Conservation (phyloP, 1,140 invertebrate species). For the Chymomyza costata region DNA sequence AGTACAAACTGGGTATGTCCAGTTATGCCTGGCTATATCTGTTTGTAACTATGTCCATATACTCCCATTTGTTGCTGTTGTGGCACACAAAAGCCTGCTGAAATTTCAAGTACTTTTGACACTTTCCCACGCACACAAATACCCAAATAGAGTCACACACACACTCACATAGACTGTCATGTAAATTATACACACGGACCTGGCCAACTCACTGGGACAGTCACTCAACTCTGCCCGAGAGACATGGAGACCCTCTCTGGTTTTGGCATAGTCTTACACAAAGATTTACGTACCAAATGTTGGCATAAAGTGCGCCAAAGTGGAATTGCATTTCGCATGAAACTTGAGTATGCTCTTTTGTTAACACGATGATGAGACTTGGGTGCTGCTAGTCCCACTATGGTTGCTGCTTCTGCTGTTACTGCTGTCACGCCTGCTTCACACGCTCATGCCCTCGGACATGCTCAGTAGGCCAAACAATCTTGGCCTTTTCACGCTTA, state of each 20-base stretch:
- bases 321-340: constrained; percentile 73
- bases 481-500: constrained; percentile 29
- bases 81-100: constrained; percentile 53
- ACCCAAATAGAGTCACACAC: background rate
- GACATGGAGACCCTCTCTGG: constrained; percentile 23
- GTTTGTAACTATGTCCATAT: constrained; percentile 13
- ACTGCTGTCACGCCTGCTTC: constrained; percentile 22
- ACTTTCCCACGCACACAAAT: constrained; percentile 39
- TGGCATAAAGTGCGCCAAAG: constrained; percentile 70
- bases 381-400: constrained; percentile 4
- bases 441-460: constrained; percentile 10
- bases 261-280: constrained; percentile 70
- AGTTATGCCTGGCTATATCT: constrained; percentile 19
- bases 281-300: constrained; percentile 72
- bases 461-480: background rate
- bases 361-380: constrained; percentile 58
- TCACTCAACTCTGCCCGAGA: constrained; percentile 9
- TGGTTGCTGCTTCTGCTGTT: constrained; percentile 22
- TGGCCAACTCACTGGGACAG: constrained; percentile 7
- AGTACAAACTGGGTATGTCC: constrained; percentile 32
- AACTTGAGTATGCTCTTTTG: constrained; percentile 72
- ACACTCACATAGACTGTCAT: background rate
- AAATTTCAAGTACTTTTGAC: constrained; percentile 73
- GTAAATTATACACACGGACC: constrained; percentile 32
- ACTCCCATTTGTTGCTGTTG: constrained; percentile 7